Evolutionary conservation across 1,140 invertebrate species (phyloP).

Genomic region (Muscidifurax raptorellus): DNA sequence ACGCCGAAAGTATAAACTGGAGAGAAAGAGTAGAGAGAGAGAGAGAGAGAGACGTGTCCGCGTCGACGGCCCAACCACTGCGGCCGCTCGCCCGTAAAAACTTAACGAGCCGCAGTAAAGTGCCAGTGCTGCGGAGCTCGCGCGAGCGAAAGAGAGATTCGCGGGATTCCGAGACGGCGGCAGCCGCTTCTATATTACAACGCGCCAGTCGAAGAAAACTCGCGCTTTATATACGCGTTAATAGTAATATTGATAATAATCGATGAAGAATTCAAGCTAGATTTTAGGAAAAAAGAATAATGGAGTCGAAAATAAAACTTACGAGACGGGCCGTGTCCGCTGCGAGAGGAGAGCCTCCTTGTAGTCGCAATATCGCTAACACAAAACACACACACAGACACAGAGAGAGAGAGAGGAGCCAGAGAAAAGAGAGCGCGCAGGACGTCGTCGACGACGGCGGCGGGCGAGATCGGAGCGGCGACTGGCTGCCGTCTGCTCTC

Average conservation of each 20-base stretch:
- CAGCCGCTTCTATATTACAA: not conserved
- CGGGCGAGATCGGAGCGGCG: not conserved
- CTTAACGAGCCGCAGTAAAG: conserved; percentile 60
- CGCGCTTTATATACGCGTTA: not conserved
- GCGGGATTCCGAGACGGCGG: not conserved
- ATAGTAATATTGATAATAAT: too few relatives aligned
- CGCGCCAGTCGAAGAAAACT: conserved; percentile 5
- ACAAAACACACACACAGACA: not conserved
- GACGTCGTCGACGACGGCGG: not conserved
- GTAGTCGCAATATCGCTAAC: too few relatives aligned
- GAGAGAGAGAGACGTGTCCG: not conserved
- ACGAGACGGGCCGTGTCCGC: not conserved
- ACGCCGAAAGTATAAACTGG: not conserved
- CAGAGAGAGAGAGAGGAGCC: not conserved
- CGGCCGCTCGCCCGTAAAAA: conserved; percentile 34
- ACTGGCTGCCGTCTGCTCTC: conserved; percentile 22
- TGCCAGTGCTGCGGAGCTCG: conserved; percentile 7
- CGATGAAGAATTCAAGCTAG: too few relatives aligned
- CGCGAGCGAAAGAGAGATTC: conserved; percentile 35
- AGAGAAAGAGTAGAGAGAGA: not conserved
- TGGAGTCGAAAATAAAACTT: not conserved
- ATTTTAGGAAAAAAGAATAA: too few relatives aligned
- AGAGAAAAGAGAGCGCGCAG: not conserved
- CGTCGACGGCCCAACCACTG: conserved; percentile 4
- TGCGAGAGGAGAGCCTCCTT: too few relatives aligned